A percentile compares a stretch with the other conserved stretches of the same genome.
These are phyloP conservation scores for Mesorhabditis sp. DNA, from an alignment of 2,888 invertebrate species.

Conservation along the genomic window DNA sequence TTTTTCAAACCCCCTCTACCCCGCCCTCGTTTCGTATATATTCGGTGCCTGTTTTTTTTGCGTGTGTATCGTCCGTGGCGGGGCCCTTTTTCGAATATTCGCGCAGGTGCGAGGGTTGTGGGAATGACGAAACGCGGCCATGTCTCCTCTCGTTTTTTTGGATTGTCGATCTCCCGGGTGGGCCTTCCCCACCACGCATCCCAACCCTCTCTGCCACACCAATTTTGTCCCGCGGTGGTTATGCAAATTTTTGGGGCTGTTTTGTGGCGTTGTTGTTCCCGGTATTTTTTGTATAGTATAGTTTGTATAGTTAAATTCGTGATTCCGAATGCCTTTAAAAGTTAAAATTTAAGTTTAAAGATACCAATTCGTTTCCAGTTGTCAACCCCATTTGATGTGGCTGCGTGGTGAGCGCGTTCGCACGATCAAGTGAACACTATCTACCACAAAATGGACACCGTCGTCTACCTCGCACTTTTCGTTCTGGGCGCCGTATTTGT, in stretches of 20 bases:
- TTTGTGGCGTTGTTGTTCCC: no score
- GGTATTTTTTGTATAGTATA: no score
- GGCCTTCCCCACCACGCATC: no score
- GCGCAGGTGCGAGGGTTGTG: no score
- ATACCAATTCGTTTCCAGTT: no score
- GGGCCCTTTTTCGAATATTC: background rate
- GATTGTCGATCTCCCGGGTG: no score
- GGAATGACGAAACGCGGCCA: background rate
- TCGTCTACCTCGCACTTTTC: constrained; percentile 69
- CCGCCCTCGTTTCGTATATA: constrained; percentile 5
- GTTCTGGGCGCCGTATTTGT: constrained; percentile 71
- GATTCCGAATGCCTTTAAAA: no score
- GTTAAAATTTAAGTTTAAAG: no score
- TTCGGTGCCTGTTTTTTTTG: constrained; percentile 10
- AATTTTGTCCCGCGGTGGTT: no score
- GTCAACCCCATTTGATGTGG: background rate
- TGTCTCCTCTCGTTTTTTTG: background rate
- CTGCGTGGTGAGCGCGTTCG: constrained; percentile 8
- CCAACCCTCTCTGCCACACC: no score
- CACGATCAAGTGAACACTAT: constrained; percentile 10
- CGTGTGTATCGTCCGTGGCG: background rate
- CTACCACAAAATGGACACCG: constrained; percentile 66
- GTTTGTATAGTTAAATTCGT: no score
- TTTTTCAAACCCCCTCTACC: constrained; percentile 9
- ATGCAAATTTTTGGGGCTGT: no score